These are phyloP conservation scores for Artemisiospiza belli DNA, from an alignment of 2,113 vertebrate genomes.

Conservation along the genomic window DNA sequence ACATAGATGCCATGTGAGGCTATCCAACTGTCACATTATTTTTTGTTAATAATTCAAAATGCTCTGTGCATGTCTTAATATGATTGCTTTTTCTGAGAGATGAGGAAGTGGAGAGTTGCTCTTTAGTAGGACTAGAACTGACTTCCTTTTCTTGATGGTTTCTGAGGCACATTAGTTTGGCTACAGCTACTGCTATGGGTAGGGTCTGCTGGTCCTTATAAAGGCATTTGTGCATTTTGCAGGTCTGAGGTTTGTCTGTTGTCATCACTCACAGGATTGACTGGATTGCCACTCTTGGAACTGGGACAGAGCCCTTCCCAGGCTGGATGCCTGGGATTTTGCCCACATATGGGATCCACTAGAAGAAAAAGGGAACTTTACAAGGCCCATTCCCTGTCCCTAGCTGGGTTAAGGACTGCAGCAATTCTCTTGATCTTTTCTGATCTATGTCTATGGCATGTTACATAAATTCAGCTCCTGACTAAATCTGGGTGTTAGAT, in stretches of 20 bases:
- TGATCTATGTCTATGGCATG: not conserved
- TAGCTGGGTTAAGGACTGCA: not conserved
- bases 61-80: not conserved
- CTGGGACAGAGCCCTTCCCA: not conserved
- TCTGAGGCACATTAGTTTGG: not conserved
- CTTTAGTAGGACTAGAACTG: not conserved
- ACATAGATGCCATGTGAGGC: not conserved
- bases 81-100: not conserved
- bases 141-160: not conserved
- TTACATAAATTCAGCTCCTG: not conserved
- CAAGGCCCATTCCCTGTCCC: not conserved
- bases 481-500: not conserved
- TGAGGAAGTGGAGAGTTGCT: not conserved
- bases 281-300: not conserved
- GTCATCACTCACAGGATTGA: not conserved
- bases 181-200: not conserved
- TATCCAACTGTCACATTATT: not conserved
- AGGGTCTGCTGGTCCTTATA: not conserved
- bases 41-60: not conserved
- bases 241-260: not conserved
- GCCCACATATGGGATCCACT: accelerated
- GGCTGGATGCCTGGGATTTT: not conserved
- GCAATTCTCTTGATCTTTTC: not conserved
- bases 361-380: not conserved
- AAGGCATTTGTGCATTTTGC: not conserved